These are phyloP conservation scores for Rachycentron canadum DNA, from an alignment of 2,797 vertebrate species.

Conservation along the genomic window DNA sequence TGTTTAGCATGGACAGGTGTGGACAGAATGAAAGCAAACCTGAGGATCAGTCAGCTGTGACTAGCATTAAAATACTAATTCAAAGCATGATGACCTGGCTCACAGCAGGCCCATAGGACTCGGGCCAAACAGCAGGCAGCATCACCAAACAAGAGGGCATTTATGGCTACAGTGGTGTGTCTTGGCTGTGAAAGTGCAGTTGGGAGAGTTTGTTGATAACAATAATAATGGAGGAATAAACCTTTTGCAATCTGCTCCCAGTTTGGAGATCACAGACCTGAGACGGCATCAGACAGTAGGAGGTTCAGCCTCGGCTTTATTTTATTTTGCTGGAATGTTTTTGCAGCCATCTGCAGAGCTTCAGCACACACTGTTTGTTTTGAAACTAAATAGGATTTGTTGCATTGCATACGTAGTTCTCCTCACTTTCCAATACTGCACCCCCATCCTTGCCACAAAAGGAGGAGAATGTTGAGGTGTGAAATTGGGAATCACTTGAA, in stretches of 20 bases:
- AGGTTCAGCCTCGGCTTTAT: not conserved
- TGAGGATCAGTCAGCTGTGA: not conserved
- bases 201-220: conserved; percentile 26
- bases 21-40: not conserved
- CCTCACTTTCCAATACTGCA: conserved; percentile 13
- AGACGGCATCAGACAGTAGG: conserved; percentile 8
- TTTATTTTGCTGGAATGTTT: conserved; percentile 17
- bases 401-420: conserved; percentile 21
- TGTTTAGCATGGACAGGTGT: not conserved
- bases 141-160: conserved; percentile 10
- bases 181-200: conserved; percentile 1
- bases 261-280: conserved; percentile 9
- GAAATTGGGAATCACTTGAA: conserved; percentile 77
- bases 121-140: conserved; percentile 13
- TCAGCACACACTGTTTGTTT: conserved; percentile 26
- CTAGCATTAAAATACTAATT: not conserved
- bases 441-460: conserved; percentile 4
- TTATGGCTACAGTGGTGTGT: not conserved
- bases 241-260: conserved; percentile 18
- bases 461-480: conserved; percentile 69
- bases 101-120: not conserved
- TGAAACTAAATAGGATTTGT: conserved; percentile 28
- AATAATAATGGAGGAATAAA: conserved; percentile 11
- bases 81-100: not conserved
- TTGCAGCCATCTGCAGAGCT: conserved; percentile 9